Percentiles rank a stretch among this genome's conserved stretches.
These are phyloP conservation scores for Nezara viridula DNA, from an alignment of 2,888 invertebrate species.

Conservation along the genomic window DNA sequence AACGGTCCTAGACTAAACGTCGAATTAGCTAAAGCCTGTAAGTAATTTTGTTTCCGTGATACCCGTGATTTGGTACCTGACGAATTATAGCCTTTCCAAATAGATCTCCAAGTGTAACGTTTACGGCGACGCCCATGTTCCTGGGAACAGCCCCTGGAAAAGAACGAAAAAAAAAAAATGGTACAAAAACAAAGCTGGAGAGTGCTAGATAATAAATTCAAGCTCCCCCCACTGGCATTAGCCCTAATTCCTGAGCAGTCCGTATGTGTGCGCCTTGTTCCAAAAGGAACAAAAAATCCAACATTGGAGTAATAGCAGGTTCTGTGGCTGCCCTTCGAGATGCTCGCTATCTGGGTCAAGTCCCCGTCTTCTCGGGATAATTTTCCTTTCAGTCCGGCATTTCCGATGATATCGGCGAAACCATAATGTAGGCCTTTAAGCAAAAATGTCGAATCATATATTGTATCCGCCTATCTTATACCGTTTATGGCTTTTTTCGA, in stretches of 20 bases:
- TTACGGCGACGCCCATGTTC: not conserved
- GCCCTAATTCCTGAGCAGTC: slow-evolving; percentile 30
- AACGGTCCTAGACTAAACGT: not conserved
- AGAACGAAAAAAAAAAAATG: not conserved
- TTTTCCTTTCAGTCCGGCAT: slow-evolving; percentile 39
- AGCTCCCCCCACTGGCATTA: slow-evolving; percentile 34
- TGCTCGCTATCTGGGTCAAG: not conserved
- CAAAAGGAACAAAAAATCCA: slow-evolving; percentile 4
- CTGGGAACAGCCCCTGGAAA: slow-evolving; percentile 18
- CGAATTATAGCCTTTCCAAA: not conserved
- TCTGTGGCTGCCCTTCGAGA: not conserved
- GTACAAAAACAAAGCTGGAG: not conserved
- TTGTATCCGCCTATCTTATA: not conserved
- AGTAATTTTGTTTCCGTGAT: not conserved
- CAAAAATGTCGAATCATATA: not conserved
- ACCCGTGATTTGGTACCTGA: not conserved
- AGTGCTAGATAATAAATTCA: slow-evolving; percentile 47
- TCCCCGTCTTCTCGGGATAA: not conserved
- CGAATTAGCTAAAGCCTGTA: not conserved
- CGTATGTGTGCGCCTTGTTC: not conserved
- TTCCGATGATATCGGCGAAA: slow-evolving; percentile 2
- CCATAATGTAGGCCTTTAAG: not conserved
- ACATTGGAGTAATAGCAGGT: slow-evolving; percentile 26
- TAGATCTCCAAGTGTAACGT: slow-evolving; percentile 18
- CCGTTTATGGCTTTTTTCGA: not conserved